Percentiles rank a stretch among this genome's conserved stretches.
Conservation (phyloP, 30 jellyfish, hydroid and myxozoan genomes). For the Catostylus mosaicus region DNA sequence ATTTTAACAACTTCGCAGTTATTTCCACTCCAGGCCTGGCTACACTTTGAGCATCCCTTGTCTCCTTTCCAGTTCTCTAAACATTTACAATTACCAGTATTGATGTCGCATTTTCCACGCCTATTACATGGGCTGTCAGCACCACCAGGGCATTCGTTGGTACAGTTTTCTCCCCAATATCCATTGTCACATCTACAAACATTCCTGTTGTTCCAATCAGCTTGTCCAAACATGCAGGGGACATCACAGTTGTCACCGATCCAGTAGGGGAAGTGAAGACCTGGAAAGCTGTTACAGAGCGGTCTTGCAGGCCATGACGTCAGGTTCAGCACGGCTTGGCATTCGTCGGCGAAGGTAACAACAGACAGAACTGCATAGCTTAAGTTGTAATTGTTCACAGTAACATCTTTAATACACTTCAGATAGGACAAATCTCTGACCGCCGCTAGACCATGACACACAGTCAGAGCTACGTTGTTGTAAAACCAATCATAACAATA, state of each 20-base stretch:
- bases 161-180: conserved; percentile 57
- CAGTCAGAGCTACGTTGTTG: conserved; percentile 2
- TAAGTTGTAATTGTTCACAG: conserved; percentile 24
- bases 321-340: conserved; percentile 45
- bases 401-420: conserved; percentile 51
- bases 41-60: conserved; percentile 45
- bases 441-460: conserved; percentile 26
- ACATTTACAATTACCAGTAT: conserved; percentile 47
- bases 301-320: conserved; percentile 56
- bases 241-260: conserved; percentile 59
- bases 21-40: conserved; percentile 48
- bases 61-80: conserved; percentile 59
- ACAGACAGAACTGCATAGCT: conserved; percentile 50
- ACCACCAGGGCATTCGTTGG: conserved; percentile 68
- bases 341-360: conserved; percentile 52
- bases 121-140: conserved; percentile 47
- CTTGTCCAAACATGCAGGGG: conserved; percentile 56
- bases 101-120: conserved; percentile 39
- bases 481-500: conserved; percentile 24
- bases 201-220: conserved; percentile 35
- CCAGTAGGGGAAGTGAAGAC: conserved; percentile 41
- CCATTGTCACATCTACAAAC: conserved; percentile 48
- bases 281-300: conserved; percentile 45
- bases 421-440: conserved; percentile 19
- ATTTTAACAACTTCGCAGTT: conserved; percentile 29